These are phyloP conservation scores for Ameiurus melas DNA, from an alignment of 2,113 vertebrate species.

Conservation along the genomic window DNA sequence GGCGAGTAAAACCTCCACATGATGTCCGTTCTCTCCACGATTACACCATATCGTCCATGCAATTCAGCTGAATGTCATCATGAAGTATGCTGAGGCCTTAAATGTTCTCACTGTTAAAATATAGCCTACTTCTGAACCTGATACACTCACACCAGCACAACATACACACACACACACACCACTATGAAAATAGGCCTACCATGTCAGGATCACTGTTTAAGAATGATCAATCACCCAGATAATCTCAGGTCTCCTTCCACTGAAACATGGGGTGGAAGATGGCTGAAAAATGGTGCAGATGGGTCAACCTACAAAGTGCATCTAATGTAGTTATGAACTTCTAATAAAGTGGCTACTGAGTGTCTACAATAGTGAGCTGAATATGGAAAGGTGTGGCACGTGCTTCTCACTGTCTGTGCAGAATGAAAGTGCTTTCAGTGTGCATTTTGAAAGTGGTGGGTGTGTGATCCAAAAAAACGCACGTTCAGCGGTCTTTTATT, in stretches of 20 bases:
- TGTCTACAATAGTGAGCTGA: neutral
- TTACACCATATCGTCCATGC: neutral
- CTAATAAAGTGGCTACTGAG: neutral
- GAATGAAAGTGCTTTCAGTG: constrained; percentile 74
- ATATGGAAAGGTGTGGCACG: neutral
- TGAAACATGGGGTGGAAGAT: neutral
- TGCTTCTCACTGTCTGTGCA: constrained; percentile 50
- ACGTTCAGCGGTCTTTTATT: constrained; percentile 73
- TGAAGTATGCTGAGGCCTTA: neutral
- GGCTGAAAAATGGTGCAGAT: neutral
- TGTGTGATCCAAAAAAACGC: constrained; percentile 59
- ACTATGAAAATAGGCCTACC: neutral
- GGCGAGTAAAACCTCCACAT: neutral
- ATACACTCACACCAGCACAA: neutral
- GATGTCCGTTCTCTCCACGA: neutral
- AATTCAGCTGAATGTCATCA: neutral
- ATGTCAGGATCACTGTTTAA: neutral
- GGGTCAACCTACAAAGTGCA: neutral
- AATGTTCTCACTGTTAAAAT: neutral
- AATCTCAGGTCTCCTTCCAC: neutral
- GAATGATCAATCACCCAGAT: neutral
- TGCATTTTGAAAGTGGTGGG: constrained; percentile 48
- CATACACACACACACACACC: neutral
- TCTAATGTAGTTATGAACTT: neutral
- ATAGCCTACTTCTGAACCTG: neutral